Evolutionary conservation across 2,113 vertebrate species (phyloP).

Genomic region (Corapipo altera): DNA sequence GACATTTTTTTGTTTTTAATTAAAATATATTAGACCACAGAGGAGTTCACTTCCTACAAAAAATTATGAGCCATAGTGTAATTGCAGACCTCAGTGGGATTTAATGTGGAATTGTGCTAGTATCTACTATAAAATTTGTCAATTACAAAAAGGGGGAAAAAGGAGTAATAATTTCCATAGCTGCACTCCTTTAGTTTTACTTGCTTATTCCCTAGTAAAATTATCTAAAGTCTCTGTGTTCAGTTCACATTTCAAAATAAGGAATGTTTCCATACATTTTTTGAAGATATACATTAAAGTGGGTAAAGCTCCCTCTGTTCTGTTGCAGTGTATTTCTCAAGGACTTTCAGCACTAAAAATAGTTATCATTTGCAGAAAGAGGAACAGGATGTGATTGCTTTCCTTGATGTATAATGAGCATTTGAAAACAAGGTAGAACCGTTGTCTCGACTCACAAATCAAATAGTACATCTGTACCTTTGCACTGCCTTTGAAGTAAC

Average conservation of each 20-base stretch:
- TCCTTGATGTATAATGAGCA: background rate
- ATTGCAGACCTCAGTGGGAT: constrained; percentile 24
- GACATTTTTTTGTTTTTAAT: constrained; percentile 41
- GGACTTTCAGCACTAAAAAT: background rate
- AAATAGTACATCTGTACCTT: background rate
- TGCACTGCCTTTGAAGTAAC: constrained; percentile 14
- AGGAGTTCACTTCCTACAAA: constrained; percentile 16
- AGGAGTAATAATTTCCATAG: background rate
- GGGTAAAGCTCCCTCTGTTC: background rate
- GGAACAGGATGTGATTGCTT: background rate
- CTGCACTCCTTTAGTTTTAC: background rate
- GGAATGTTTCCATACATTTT: background rate
- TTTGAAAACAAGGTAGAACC: background rate
- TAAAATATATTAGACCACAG: constrained; percentile 49
- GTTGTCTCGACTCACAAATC: background rate
- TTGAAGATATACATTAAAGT: background rate
- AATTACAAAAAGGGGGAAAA: background rate
- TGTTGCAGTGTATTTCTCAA: background rate
- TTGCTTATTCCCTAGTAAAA: background rate
- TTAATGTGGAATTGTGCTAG: background rate
- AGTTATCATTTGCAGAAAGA: background rate
- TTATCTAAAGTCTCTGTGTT: background rate
- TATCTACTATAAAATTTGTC: constrained; percentile 11
- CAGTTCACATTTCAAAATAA: background rate
- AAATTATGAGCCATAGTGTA: constrained; percentile 11